Base-by-base conservation (phyloP, 2,888 invertebrate species). In the Tenthredo scrophulariae region DNA sequence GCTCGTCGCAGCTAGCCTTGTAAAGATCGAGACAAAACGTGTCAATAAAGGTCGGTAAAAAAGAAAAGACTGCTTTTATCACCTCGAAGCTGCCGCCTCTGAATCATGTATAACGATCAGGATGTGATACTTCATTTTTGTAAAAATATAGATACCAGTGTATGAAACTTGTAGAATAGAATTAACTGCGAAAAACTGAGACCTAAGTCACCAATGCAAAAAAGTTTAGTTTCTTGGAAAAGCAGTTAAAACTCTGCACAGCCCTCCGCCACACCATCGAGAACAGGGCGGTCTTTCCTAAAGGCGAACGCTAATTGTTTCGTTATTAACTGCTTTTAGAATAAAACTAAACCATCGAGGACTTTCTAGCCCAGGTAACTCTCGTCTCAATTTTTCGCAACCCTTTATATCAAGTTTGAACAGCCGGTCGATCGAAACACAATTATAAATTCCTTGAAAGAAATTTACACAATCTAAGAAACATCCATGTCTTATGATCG, bases 1-100 rank as follows among this genome's bases (percentile, higher is more conserved):
- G 15, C 70, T 72, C 37, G 37, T 22, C 70, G 70, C 62, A 62
- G 70, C 70, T 67, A 33, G 67, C 70, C 70, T 72, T 37, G 70
- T 15, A n/a, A 72, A n/a, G n/a, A 37, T 72, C n/a, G 50, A 54
- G 54, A 54, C 54, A 54, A 54, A 54, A 54, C 54, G n/a, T 54
- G 54, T 54, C n/a, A 54, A 7, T 54, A 54, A 54, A n/a, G n/a
- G n/a, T 54, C 54, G 1, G 54, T 54, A 54, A 7, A 54, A 54
- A 54, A 54, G 7, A 37, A 37, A 37, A 62, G 22, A 62, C 26
- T 62, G 26, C 46, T 26, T 62, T 10, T 26, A 26, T 62, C 26
- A 62, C 62, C 62, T 62, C 22, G 62, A 62, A 62, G 62, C 62
- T 62, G 62, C 62, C 62, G 62, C 62, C 62, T 62, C 62, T 10